These are phyloP conservation scores for Lysiphlebus fabarum DNA, from an alignment of 1,140 invertebrate species.

Conservation along the genomic window DNA sequence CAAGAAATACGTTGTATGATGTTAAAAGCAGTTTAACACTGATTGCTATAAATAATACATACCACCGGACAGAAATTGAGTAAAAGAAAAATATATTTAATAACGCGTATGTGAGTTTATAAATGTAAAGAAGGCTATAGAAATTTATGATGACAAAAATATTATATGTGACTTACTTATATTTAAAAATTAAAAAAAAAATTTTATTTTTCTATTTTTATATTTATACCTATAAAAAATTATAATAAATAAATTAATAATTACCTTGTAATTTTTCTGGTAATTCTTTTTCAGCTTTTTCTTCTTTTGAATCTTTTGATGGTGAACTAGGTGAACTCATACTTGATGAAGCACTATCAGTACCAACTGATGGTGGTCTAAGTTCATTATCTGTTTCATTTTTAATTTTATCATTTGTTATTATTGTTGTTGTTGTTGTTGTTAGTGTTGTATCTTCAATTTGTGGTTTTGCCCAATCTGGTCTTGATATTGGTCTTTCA, in stretches of 20 bases:
- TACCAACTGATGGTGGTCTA: conserved; percentile 43
- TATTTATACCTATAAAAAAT: background rate
- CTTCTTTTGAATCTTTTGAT: conserved; percentile 49
- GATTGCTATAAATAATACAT: conserved; percentile 55
- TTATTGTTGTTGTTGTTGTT: conserved; percentile 32
- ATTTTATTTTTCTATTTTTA: background rate
- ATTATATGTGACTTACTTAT: background rate
- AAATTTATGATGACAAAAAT: no score
- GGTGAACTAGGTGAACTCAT: conserved; percentile 51
- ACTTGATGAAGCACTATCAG: conserved; percentile 48
- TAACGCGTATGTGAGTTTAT: no score
- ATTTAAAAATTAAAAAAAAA: background rate
- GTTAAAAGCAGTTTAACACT: conserved; percentile 46
- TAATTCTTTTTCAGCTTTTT: conserved; percentile 50
- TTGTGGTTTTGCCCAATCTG: conserved; percentile 47
- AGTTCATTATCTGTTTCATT: conserved; percentile 43
- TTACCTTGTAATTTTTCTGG: conserved; percentile 46
- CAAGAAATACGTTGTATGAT: conserved; percentile 36
- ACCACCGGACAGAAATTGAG: conserved; percentile 17
- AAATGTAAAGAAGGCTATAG: no score
- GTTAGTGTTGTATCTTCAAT: conserved; percentile 30
- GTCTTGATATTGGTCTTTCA: conserved; percentile 36
- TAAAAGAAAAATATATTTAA: no score
- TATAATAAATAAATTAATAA: conserved; percentile 38
- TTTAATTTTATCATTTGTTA: conserved; percentile 20